phyloP scores from a whole-genome alignment of 2,888 invertebrate genomes.

The Tricholauxania praeusta region DNA sequence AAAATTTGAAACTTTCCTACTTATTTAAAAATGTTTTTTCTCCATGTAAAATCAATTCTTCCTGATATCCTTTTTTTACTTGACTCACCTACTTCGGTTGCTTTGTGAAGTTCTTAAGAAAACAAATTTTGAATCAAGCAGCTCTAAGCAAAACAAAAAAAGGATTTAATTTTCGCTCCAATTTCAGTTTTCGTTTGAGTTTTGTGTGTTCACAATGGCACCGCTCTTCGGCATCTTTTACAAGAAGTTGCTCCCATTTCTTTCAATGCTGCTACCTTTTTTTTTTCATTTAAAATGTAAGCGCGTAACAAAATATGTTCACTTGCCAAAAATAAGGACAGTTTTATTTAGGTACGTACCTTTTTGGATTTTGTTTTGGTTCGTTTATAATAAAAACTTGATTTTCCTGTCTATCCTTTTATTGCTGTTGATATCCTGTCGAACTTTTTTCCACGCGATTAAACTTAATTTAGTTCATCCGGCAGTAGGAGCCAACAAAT shows the following conservation, averaged over 20 bases:
- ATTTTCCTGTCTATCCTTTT: background rate
- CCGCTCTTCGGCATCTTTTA: background rate
- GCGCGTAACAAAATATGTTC: no score
- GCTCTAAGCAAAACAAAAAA: background rate
- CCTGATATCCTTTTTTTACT: no score
- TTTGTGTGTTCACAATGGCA: background rate
- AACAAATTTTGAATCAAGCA: no score
- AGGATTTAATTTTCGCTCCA: conserved; percentile 33
- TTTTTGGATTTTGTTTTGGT: background rate
- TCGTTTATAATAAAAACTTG: background rate
- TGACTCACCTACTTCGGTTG: no score
- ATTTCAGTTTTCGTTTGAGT: conserved; percentile 19
- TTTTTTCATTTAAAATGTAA: no score
- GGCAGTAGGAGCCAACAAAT: background rate
- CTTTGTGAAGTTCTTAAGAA: no score
- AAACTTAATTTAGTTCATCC: conserved; percentile 39
- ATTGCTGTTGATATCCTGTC: conserved; percentile 24
- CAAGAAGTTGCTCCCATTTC: background rate
- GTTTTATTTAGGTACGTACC: no score
- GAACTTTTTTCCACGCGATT: conserved; percentile 37
- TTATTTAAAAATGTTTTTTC: no score
- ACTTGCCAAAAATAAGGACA: no score
- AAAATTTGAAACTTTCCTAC: no score
- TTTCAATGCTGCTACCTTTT: background rate
- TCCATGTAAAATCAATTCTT: no score